Base-by-base conservation (phyloP, 2,113 vertebrate species). In the Natator depressus region DNA sequence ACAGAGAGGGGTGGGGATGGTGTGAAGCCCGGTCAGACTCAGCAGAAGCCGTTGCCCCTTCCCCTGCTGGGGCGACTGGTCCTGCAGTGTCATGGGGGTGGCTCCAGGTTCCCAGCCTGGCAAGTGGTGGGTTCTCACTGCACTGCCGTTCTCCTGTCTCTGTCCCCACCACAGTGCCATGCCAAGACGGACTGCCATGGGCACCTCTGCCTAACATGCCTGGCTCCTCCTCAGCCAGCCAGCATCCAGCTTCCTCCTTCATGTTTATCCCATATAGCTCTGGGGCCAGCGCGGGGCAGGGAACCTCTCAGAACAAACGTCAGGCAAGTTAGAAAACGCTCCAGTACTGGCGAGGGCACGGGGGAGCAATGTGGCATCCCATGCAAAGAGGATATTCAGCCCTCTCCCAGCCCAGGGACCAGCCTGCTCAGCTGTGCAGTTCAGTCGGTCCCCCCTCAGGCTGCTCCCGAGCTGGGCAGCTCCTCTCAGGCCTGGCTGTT, bases 1-100 rank as follows among this genome's bases (percentile, higher is more conserved):
- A 35, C 62, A 25, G 11, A 27, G 75, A 4, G 22, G 25, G 27
- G 78, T 35, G 78, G 22, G 14, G 24, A 27, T 6, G 16, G 62
- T 10, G 62, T 2, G 13, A 2, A 10, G 38, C 3, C 57, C 5
- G 4, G 19, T 11, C 25, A 94, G 85, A 35, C 86, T 2, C 62
- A 96, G 95, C 94, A 93, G 96, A 96, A 93, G 0, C 14, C 72
- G 85, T 6, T 2, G 85, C 75, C 11, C 35, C 85, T 85, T 24
- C 55, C 93, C 76, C 42, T 1, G 2, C 0, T 2, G 1, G 76
- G 50, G 17, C 3, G 17, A 87, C 35, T 20, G n/a, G 69, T 20
- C n/a, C n/a, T n/a, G 69, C 20, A 38, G 69, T 5, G 2, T 47
- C 11, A 1, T 16, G 11, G 24, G 35, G 38, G 20, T 25, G 38